Evolutionary conservation across 1,140 invertebrate genomes (phyloP), one percentile per base, ranked within the genome.

Genomic region (Drosophila saltans): DNA sequence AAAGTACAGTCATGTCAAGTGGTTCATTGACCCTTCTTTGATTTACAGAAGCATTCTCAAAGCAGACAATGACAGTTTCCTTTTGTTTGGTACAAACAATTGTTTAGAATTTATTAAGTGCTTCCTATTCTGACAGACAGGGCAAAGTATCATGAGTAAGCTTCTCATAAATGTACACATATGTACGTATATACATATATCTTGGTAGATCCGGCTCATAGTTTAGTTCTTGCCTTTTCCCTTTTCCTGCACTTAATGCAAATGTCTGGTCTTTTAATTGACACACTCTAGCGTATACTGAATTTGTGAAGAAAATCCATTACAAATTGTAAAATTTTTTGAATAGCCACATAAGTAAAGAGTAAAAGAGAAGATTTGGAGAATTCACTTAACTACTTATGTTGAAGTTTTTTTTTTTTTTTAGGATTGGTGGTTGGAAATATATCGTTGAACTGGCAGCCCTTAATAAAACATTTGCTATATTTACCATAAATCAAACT

Each of bases 61-160:
- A 1, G 11, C 58, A 66, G 61, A 86, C 79, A 79, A 72, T 78
- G 66, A 8, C 59, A 16, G 28, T 40, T 78, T 64, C 67, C 72
- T 71, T 83, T 86, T 86, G 82, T 86, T 86, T 86, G 75, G 68
- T 36, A 65, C 74, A 72, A 65, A 75, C 76, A 73, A 77, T 81
- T 79, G 82, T 76, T 81, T 86, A 73, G 82, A 72, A 88, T 86
- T 86, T 86, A 86, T 86, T 81, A 86, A 86, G 83, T 82, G 82
- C 79, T 86, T 86, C 82, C 82, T 81, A 69, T 71, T 72, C 64
- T 70, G 76, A 66, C 81, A 73, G 71, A 66, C 76, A 82, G 72
- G 76, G 71, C 69, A 69, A 73, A 65, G 58, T 71, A 66, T 75
- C 74, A 67, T 65, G 66, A 71, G 40, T 55, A 33, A 33, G 26